phyloP scores from a whole-genome alignment of 1,140 invertebrate genomes.

The Belonocnema kinseyi region DNA sequence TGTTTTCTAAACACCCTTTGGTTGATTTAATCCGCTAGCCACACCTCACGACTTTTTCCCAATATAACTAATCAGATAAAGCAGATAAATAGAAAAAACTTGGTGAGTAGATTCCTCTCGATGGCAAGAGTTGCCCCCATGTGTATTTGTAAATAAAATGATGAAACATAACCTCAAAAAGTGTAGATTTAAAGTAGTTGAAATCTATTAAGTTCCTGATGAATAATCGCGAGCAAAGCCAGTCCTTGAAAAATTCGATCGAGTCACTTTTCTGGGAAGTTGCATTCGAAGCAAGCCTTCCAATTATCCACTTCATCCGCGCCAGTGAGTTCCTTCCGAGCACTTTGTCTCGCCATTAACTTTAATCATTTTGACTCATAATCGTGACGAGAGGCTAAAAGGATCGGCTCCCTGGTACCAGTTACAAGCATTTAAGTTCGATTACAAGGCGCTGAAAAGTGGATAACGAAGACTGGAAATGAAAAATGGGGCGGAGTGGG shows the following conservation, averaged over 20 bases:
- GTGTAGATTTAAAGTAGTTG: too few species aligned
- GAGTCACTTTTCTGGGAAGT: slow-evolving; percentile 28
- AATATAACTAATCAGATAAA: neutral
- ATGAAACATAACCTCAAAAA: neutral
- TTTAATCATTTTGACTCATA: slow-evolving; percentile 19
- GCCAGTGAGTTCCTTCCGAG: slow-evolving; percentile 14
- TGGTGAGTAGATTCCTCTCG: neutral
- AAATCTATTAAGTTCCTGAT: neutral
- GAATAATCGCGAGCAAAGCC: slow-evolving; percentile 11
- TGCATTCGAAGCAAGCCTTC: neutral
- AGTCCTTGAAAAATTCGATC: slow-evolving; percentile 29
- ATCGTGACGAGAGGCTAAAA: slow-evolving; percentile 29
- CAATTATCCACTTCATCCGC: slow-evolving; percentile 34
- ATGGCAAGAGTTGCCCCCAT: neutral
- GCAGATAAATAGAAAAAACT: neutral
- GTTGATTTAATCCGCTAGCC: too few species aligned
- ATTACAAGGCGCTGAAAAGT: slow-evolving; percentile 18
- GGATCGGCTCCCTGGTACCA: slow-evolving; percentile 8
- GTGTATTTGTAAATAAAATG: neutral
- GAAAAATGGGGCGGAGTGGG: neutral
- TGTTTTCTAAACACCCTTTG: neutral
- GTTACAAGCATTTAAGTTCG: slow-evolving; percentile 24
- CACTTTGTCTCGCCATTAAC: slow-evolving; percentile 30
- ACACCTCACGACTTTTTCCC: neutral
- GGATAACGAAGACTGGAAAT: slow-evolving; percentile 5